Percentiles rank a stretch among this genome's conserved stretches.
Evolutionary conservation across 2,888 invertebrate genomes (phyloP).

Genomic region (Acheta domesticus): DNA sequence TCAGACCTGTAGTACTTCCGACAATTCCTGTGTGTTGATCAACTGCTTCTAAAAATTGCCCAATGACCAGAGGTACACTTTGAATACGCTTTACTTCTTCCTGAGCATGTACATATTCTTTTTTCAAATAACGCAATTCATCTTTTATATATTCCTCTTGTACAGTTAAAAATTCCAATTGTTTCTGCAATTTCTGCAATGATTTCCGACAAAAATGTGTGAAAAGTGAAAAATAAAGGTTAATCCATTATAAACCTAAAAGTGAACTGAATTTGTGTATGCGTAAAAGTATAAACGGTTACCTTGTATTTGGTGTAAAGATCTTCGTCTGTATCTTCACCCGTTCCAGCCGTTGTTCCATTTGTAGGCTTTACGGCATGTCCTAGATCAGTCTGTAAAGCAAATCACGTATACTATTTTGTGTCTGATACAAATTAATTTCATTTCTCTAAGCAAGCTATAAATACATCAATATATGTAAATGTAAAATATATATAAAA

Average conservation of each 20-base stretch:
- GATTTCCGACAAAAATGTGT: background rate
- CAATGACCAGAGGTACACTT: conserved; percentile 97
- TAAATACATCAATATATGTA: background rate
- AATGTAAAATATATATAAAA: background rate
- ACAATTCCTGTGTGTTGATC: conserved; percentile 99
- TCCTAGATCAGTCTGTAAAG: too few species aligned
- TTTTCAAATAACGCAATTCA: conserved; percentile 96
- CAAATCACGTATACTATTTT: too few species aligned
- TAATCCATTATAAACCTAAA: too few species aligned
- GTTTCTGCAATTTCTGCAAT: conserved; percentile 44
- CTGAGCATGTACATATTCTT: conserved; percentile 97
- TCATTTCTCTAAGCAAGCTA: too few species aligned
- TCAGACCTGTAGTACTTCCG: conserved; percentile 82
- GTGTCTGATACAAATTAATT: too few species aligned
- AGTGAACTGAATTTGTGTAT: too few species aligned
- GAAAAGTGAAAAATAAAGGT: background rate
- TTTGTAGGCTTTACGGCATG: too few species aligned
- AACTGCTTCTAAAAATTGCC: conserved; percentile 97
- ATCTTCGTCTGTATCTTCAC: background rate
- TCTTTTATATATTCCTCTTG: conserved; percentile 99
- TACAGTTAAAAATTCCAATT: conserved; percentile 93
- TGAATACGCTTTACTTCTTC: conserved; percentile 97
- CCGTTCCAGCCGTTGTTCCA: background rate
- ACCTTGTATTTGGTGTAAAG: background rate
- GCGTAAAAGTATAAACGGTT: background rate